A percentile compares a stretch with the other conserved stretches of the same genome.
Evolutionary conservation across 2,888 invertebrate genomes (phyloP).

Genomic region (Chrysomela aeneicollis): DNA sequence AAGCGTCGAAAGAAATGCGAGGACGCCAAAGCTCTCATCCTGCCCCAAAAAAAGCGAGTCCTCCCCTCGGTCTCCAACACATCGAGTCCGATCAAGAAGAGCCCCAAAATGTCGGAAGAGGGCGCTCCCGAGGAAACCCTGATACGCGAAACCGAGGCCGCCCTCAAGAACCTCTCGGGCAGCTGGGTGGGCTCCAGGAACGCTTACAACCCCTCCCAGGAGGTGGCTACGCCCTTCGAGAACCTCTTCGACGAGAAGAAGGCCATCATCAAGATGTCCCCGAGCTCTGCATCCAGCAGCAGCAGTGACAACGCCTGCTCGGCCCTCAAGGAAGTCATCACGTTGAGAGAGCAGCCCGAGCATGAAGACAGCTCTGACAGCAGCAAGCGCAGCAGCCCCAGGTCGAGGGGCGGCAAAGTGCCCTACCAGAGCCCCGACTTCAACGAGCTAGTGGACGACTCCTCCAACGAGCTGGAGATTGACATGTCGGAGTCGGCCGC

Average conservation of each 20-base stretch:
- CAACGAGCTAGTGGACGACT: constrained; percentile 79
- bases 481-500: constrained; percentile 77
- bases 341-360: constrained; percentile 59
- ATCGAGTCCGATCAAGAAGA: constrained; percentile 57
- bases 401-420: constrained; percentile 23
- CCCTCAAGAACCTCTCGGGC: constrained; percentile 85
- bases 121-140: constrained; percentile 78
- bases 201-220: constrained; percentile 72
- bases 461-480: constrained; percentile 80
- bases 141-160: constrained; percentile 88
- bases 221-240: constrained; percentile 83
- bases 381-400: constrained; percentile 42
- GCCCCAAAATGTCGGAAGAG: constrained; percentile 61
- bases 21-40: constrained; percentile 59
- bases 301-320: constrained; percentile 71
- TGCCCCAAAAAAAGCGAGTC: constrained; percentile 70
- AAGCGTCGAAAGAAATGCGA: constrained; percentile 64
- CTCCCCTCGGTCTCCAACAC: constrained; percentile 53
- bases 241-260: constrained; percentile 86
- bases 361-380: constrained; percentile 49
- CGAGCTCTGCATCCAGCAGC: constrained; percentile 69
- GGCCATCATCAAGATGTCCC: constrained; percentile 68
- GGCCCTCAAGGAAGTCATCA: constrained; percentile 72
- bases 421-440: constrained; percentile 77
- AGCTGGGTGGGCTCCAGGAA: constrained; percentile 80